Base-by-base conservation (phyloP, 1,140 invertebrate species). In the Pseudachorutes palmiensis region DNA sequence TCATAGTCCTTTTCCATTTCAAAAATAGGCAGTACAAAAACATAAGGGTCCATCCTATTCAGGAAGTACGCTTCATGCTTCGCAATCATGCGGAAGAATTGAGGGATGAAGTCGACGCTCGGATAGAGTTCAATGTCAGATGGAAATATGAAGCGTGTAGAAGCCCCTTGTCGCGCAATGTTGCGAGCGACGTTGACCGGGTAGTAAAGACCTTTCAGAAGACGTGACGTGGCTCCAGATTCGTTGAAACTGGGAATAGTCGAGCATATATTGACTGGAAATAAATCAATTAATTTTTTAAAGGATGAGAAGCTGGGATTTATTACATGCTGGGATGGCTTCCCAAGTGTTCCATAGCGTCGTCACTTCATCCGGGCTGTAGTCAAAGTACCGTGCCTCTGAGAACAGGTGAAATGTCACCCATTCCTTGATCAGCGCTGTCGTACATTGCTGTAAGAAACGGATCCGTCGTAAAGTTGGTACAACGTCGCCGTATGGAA, bases 111-210 rank as follows among this genome's bases (percentile, higher is more conserved):
- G 58, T 72, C 70, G 22, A 89, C 87, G 80, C 86, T 91, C 19
- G 91, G 90, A 78, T 92, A 92, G 45, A 93, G 82, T 77, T 93
- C 91, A 70, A 92, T 90, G 76, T 94, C 91, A 16, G 89, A 91
- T 3, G 90, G 87, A 66, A 95, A 81, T 36, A 96, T 83, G 77
- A 87, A 92, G 76, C 92, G 85, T 14, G 92, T 92, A 28, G 86
- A 78, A 9, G 92, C 87, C 5, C 85, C 83, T 74, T 92, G 88
- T 12, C 91, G 81, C 0, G 91, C 91, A 16, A 94, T 83, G 76
- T 94, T 94, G 5, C 91, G 80, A 0, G 88, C 90, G 0, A 93
- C 88, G 76, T 94, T 93, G 16, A 94, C 89, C 0, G 91, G 91
- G 77, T 94, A 94, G 0, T 91, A 76, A 0, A 93, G 79, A 74